Evolutionary conservation across 2,888 invertebrate genomes (phyloP).

Genomic region (Ephialtes manifestator): DNA sequence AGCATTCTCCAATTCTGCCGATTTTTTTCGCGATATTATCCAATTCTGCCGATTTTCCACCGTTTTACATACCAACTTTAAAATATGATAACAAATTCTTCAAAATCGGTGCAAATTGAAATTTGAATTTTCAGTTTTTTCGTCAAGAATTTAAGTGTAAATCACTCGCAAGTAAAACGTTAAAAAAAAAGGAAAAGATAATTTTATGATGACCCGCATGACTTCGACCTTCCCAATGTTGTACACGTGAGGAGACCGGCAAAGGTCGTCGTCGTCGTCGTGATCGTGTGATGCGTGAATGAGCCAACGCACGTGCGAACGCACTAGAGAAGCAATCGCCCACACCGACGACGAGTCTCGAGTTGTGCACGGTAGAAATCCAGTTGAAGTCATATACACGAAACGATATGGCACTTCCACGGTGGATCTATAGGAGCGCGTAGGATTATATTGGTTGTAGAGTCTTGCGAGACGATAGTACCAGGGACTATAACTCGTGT

Average conservation of each 20-base stretch:
- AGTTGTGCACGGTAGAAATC: conserved; percentile 7
- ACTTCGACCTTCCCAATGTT: not conserved
- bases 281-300: conserved; percentile 24
- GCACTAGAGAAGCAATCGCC: not conserved
- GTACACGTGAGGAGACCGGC: not conserved
- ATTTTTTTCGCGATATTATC: too few species aligned
- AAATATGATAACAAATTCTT: too few species aligned
- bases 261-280: conserved; percentile 1
- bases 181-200: not conserved
- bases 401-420: conserved; percentile 13
- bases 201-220: conserved; percentile 6
- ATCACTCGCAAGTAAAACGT: not conserved
- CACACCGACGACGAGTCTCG: not conserved
- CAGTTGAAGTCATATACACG: conserved; percentile 13
- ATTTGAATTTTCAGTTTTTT: too few species aligned
- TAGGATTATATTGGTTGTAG: conserved; percentile 21
- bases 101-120: too few species aligned
- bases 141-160: too few species aligned
- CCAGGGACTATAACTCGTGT: conserved; percentile 26
- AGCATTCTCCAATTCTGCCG: too few species aligned
- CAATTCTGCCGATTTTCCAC: too few species aligned
- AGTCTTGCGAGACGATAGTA: conserved; percentile 11
- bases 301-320: conserved; percentile 34
- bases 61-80: too few species aligned
- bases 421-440: conserved; percentile 21